Evolutionary conservation across 2,797 vertebrate genomes (phyloP).

Genomic region (Bucorvus abyssinicus): DNA sequence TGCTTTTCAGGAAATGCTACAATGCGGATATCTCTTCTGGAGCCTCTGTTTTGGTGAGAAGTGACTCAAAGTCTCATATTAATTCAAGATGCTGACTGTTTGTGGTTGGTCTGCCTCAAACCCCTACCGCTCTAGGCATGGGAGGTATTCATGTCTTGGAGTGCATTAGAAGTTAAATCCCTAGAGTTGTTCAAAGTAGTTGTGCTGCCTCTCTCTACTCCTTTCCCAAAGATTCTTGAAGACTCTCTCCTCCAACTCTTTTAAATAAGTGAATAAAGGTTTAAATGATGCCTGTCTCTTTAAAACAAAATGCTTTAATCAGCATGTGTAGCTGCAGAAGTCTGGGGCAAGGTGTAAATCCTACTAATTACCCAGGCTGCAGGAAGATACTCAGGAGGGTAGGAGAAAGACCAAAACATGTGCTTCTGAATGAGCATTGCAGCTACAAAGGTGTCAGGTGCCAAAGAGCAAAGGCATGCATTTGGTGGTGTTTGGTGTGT

Average conservation of each 20-base stretch:
- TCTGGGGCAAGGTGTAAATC: neutral
- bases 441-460: neutral
- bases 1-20: neutral
- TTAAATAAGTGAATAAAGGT: neutral
- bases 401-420: neutral
- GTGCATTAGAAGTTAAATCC: neutral
- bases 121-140: slow-evolving; percentile 14
- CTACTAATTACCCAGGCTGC: neutral
- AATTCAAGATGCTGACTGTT: slow-evolving; percentile 6
- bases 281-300: neutral
- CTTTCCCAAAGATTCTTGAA: neutral
- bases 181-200: neutral
- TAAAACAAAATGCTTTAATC: neutral
- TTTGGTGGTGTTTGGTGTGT: neutral
- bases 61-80: neutral
- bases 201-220: neutral
- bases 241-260: neutral
- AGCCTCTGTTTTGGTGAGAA: slow-evolving; percentile 17
- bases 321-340: neutral
- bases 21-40: neutral
- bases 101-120: slow-evolving; percentile 27
- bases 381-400: neutral
- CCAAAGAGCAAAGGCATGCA: neutral
- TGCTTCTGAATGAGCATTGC: neutral
- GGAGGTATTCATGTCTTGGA: slow-evolving; percentile 9